Conservation (phyloP, 2,888 invertebrate species). For the Diadegma fenestrale region DNA sequence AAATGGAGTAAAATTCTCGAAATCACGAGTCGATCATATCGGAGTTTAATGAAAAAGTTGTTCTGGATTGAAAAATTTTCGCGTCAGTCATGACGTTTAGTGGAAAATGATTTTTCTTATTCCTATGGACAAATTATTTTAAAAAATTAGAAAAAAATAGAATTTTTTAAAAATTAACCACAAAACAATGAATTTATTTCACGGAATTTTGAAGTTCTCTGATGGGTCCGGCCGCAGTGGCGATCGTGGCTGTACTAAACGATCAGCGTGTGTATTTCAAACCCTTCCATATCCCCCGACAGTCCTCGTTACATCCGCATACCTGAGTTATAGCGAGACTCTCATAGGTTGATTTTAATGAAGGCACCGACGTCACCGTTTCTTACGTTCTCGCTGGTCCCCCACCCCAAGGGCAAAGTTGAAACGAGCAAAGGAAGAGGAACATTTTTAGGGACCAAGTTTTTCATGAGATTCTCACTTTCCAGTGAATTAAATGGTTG, state of each 20-base stretch:
- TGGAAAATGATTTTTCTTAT: neutral
- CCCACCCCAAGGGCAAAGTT: neutral
- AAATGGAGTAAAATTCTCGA: neutral
- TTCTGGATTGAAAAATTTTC: neutral
- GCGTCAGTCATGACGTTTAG: neutral
- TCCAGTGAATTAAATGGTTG: neutral
- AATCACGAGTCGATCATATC: neutral
- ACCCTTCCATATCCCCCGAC: slow-evolving; percentile 41
- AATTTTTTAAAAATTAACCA: neutral
- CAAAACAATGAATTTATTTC: neutral
- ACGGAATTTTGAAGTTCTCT: slow-evolving; percentile 12
- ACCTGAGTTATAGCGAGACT: slow-evolving; percentile 55
- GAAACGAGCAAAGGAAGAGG: neutral
- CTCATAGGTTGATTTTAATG: slow-evolving; percentile 53
- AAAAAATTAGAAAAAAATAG: no score
- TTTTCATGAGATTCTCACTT: neutral
- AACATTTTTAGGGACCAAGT: neutral
- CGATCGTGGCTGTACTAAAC: slow-evolving; percentile 54
- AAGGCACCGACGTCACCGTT: slow-evolving; percentile 32
- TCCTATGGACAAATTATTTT: no score
- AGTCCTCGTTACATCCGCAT: slow-evolving; percentile 33
- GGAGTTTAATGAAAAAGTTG: neutral
- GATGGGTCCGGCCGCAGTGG: slow-evolving; percentile 33
- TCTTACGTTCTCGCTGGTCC: neutral
- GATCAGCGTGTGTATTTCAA: slow-evolving; percentile 36